phyloP scores from a whole-genome alignment of 2,113 vertebrate genomes.

The Oplegnathus fasciatus region DNA sequence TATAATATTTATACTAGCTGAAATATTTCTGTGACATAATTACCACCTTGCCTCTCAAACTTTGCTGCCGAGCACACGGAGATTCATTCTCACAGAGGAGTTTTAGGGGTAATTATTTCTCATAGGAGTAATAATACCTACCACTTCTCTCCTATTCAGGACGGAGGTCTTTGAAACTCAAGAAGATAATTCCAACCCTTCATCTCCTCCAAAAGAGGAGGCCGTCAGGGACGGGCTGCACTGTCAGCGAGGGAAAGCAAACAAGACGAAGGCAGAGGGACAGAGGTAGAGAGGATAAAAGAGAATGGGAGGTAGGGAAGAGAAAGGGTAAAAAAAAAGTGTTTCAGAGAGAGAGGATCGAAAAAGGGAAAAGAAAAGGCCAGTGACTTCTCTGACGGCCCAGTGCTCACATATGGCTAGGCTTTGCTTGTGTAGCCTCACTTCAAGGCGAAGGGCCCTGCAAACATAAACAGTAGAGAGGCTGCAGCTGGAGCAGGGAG shows the following conservation, averaged over 20 bases:
- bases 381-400: constrained; percentile 57
- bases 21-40: constrained; percentile 72
- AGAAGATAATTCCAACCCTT: constrained; percentile 66
- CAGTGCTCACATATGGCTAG: constrained; percentile 77
- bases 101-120: constrained; percentile 61
- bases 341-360: constrained; percentile 3
- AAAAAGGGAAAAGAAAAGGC: constrained; percentile 50
- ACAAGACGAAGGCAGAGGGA: constrained; percentile 16
- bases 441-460: constrained; percentile 82
- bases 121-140: constrained; percentile 53
- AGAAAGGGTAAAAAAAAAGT: background rate
- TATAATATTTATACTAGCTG: constrained; percentile 60
- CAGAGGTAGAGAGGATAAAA: background rate
- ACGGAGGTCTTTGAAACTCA: constrained; percentile 65
- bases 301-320: background rate
- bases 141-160: constrained; percentile 40
- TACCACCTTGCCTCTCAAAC: constrained; percentile 53
- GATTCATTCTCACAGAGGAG: constrained; percentile 24
- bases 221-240: constrained; percentile 41
- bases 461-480: constrained; percentile 85
- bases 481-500: constrained; percentile 80
- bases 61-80: constrained; percentile 21
- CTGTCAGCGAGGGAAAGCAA: constrained; percentile 43
- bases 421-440: constrained; percentile 83
- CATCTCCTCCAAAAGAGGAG: constrained; percentile 45